Evolutionary conservation across 2,113 vertebrate genomes (phyloP).

Genomic region (Electrona antarctica): DNA sequence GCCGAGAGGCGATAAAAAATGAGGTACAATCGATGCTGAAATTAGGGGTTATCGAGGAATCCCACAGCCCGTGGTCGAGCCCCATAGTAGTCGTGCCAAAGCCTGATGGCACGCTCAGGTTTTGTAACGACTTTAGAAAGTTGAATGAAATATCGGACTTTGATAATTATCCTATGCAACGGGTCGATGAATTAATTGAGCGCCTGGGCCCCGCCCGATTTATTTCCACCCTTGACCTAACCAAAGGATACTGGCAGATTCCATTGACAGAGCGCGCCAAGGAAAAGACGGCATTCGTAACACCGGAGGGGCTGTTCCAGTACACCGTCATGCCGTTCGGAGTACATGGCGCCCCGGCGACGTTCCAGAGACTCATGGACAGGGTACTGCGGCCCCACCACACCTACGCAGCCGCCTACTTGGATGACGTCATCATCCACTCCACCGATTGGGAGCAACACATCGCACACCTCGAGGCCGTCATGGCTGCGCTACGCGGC

Average conservation of each 20-base stretch:
- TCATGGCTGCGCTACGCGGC: neutral
- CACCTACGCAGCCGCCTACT: neutral
- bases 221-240: neutral
- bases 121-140: constrained; percentile 16
- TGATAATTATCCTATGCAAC: constrained; percentile 10
- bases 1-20: neutral
- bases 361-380: neutral
- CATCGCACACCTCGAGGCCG: neutral
- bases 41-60: constrained; percentile 1
- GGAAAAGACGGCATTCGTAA: constrained; percentile 1
- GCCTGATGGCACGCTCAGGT: neutral
- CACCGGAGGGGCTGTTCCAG: neutral
- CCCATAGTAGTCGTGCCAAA: constrained; percentile 6
- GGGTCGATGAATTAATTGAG: constrained; percentile 12
- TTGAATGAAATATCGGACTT: too few species aligned
- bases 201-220: neutral
- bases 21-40: constrained; percentile 6
- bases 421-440: neutral
- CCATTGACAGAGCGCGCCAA: neutral
- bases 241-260: too few species aligned
- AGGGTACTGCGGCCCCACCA: neutral
- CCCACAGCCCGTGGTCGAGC: constrained; percentile 9
- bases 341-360: too few species aligned
- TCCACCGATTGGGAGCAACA: neutral
- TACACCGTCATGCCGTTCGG: neutral